Evolutionary conservation across 2,888 invertebrate species (phyloP), one percentile per base, ranked within the genome.

Genomic region (Acronicta alni): DNA sequence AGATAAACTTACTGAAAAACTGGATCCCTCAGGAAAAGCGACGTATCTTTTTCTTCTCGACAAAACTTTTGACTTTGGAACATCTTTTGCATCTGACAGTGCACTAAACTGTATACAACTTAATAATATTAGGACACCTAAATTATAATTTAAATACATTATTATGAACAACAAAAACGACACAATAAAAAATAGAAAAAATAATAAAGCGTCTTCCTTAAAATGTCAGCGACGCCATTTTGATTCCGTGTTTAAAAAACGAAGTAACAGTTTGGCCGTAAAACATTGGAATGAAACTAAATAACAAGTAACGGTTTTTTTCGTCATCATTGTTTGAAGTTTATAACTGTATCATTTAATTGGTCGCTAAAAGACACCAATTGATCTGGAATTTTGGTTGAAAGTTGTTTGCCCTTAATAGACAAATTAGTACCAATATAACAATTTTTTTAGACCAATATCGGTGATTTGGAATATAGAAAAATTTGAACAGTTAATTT

Each of bases 11-110:
- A 96, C 96, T 61, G 96, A 96, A 88, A 96, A 96, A 87, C 96
- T 96, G 12, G 96, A 95, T 15, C 96, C 96, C 84, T 96, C 96
- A 0, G 96, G 96, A 88, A 96, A 96, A 23, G 96, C 96, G 12
- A 96, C 94, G 79, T 96, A 96, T 77, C 96, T 92, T 75, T 95
- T 95, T 63, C 89, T 92, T 57, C 96, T 92, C 0, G 95, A 95
- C 66, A 96, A 88, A 72, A 92, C n/a, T 68, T 85, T 92, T 15
- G 89, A 73, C 39, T 68, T 49, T 0, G 54, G 47, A 41, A 18
- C 56, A 57, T 67, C 52, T 30, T 49, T 58, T 15, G 48, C 32
- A 26, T 76, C 73, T 0, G 51, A 52, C 9, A 71, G 57, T 6
- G 54, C 58, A 79, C 72, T 61, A n/a, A 83, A 72, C 48, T 79